Evolutionary conservation across 1,140 invertebrate species (phyloP).

Genomic region (Drosophila kanapiae): DNA sequence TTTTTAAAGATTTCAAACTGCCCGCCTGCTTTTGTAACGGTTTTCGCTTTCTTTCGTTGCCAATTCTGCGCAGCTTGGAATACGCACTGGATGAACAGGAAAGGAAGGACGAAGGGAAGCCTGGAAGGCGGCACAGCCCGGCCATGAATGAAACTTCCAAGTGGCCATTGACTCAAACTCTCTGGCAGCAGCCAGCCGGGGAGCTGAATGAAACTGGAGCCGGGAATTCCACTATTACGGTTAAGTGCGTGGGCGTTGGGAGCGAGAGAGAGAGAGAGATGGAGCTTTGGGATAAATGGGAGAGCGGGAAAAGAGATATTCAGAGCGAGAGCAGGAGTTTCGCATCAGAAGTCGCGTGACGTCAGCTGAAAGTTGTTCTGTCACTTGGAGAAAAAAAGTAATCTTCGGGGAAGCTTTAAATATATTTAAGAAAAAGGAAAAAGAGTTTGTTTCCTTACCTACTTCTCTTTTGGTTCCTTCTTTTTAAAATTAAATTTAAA

Average conservation of each 20-base stretch:
- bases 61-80: slow-evolving; percentile 41
- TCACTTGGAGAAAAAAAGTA: not conserved
- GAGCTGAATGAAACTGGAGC: slow-evolving; percentile 44
- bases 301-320: not conserved
- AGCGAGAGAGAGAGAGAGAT: slow-evolving; percentile 1
- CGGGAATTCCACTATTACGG: slow-evolving; percentile 40
- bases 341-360: slow-evolving; percentile 32
- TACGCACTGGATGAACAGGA: slow-evolving; percentile 14
- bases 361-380: slow-evolving; percentile 19
- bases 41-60: not conserved
- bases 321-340: slow-evolving; percentile 21
- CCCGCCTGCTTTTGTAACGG: slow-evolving; percentile 27
- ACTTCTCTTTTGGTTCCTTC: no score
- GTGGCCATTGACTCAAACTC: slow-evolving; percentile 21
- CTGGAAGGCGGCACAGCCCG: slow-evolving; percentile 18
- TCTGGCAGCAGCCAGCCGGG: slow-evolving; percentile 4
- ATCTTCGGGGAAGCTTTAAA: not conserved
- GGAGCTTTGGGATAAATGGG: not conserved
- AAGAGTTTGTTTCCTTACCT: no score
- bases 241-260: slow-evolving; percentile 19
- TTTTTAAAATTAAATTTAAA: no score
- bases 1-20: not conserved
- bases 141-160: slow-evolving; percentile 48
- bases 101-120: not conserved
- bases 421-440: no score